Percentiles rank a stretch among this genome's conserved stretches.
phyloP scores from a whole-genome alignment of 2,888 invertebrate species.

The Meteorus cinctellus region DNA sequence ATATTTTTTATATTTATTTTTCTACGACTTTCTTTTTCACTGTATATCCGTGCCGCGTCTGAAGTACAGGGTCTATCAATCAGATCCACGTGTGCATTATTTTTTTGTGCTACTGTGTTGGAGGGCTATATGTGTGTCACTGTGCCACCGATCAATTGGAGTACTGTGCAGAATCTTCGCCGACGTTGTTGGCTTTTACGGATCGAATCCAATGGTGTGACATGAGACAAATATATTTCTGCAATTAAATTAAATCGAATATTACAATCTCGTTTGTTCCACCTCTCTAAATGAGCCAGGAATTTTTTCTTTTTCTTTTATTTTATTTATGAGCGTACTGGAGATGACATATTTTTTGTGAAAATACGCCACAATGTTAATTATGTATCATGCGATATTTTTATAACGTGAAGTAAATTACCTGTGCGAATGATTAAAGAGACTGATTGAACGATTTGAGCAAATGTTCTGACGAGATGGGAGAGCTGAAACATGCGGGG shows the following conservation, averaged over 20 bases:
- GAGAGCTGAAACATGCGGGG: neutral
- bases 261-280: conserved; percentile 17
- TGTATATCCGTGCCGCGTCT: neutral
- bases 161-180: conserved; percentile 27
- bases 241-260: neutral
- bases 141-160: conserved; percentile 30
- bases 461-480: conserved; percentile 7
- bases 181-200: conserved; percentile 53
- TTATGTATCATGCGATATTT: neutral
- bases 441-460: conserved; percentile 13
- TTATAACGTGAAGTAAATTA: neutral
- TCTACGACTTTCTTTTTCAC: neutral
- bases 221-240: neutral
- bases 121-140: conserved; percentile 28
- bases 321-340: neutral
- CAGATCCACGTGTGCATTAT: conserved; percentile 21
- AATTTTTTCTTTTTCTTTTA: too few relatives aligned
- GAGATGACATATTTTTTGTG: neutral
- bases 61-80: neutral
- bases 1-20: conserved; percentile 1
- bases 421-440: conserved; percentile 8
- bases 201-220: conserved; percentile 63
- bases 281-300: neutral
- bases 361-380: too few relatives aligned
- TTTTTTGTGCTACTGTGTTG: conserved; percentile 25